phyloP scores from a whole-genome alignment of 2,797 vertebrate genomes.

The Centropyge bicolor region DNA sequence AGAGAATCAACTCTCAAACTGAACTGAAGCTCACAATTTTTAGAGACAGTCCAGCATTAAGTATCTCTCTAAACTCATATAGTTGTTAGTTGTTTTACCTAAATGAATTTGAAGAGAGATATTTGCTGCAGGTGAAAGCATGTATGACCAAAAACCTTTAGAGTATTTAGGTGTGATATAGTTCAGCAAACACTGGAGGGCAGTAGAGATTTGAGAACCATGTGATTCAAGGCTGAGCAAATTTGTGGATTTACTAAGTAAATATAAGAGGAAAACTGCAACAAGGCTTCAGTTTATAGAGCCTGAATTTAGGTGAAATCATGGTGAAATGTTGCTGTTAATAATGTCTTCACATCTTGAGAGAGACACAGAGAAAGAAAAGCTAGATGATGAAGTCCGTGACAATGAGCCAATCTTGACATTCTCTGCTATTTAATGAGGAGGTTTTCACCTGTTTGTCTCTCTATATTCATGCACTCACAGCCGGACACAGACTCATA shows the following conservation, averaged over 20 bases:
- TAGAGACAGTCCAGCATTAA: no score
- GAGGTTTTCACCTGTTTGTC: constrained; percentile 22
- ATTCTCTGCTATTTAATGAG: constrained; percentile 21
- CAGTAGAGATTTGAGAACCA: constrained; percentile 63
- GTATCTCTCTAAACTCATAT: no score
- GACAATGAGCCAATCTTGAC: constrained; percentile 2
- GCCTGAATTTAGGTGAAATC: background rate
- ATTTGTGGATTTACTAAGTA: background rate
- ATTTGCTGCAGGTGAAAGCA: background rate
- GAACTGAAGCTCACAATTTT: background rate
- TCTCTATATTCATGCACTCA: constrained; percentile 29
- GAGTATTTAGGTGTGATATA: constrained; percentile 41
- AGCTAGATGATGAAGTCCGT: background rate
- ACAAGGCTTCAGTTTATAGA: background rate
- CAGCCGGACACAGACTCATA: constrained; percentile 1
- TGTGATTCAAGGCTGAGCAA: constrained; percentile 15
- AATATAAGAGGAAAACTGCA: background rate
- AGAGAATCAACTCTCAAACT: background rate
- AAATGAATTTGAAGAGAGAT: background rate
- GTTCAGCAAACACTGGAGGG: constrained; percentile 70
- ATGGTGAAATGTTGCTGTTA: background rate
- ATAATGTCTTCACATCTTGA: background rate
- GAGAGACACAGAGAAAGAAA: background rate
- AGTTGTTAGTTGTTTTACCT: no score
- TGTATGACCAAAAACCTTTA: no score